Percentiles rank a stretch among this genome's conserved stretches.
Conservation (phyloP, 2,797 vertebrate species). For the Podarcis siculus region DNA sequence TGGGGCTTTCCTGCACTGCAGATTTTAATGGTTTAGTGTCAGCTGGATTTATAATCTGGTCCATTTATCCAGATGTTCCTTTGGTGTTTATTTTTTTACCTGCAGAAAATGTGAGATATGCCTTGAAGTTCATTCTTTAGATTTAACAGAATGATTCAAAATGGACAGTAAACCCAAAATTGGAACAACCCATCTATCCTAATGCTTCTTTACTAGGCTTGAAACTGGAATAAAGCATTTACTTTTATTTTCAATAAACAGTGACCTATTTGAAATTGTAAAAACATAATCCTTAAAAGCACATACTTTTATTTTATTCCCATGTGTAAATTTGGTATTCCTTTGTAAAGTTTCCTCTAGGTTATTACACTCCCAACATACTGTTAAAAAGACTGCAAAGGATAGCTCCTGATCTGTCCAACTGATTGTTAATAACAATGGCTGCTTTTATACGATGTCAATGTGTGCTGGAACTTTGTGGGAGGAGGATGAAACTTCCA, state of each 20-base stretch:
- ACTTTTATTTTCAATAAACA: background rate
- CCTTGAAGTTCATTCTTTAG: background rate
- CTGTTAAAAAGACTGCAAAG: background rate
- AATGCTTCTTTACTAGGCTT: background rate
- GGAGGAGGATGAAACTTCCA: background rate
- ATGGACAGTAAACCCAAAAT: background rate
- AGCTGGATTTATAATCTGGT: background rate
- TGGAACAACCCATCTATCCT: background rate
- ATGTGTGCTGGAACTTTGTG: background rate
- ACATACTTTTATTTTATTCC: background rate
- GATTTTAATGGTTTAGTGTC: background rate
- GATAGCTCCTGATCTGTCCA: background rate
- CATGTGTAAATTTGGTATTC: background rate
- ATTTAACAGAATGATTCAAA: background rate
- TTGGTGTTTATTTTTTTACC: background rate
- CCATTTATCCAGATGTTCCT: background rate
- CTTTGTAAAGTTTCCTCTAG: background rate
- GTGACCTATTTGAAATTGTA: background rate
- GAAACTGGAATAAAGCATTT: background rate
- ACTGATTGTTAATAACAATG: background rate
- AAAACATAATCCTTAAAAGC: background rate
- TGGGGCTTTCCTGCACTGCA: background rate
- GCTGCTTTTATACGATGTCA: conserved; percentile 1
- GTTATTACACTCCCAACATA: background rate
- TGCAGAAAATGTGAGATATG: background rate